Percentiles rank a stretch among this genome's conserved stretches.
Evolutionary conservation across 2,888 invertebrate species (phyloP).

Genomic region (Trachelus troglodyta): DNA sequence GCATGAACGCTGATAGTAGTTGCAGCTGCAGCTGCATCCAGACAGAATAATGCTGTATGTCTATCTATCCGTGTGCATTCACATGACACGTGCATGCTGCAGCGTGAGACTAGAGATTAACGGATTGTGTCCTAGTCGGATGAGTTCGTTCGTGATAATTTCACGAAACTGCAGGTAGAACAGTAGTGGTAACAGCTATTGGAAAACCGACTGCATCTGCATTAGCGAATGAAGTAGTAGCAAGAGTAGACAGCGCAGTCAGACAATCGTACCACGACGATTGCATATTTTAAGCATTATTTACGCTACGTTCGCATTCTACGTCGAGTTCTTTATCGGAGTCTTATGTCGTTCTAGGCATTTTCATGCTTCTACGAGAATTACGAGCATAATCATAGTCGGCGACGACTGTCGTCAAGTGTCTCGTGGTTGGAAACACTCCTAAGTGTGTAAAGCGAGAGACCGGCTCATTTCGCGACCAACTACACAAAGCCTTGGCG

Average conservation of each 20-base stretch:
- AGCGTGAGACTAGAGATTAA: background rate
- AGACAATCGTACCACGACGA: background rate
- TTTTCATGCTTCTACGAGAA: background rate
- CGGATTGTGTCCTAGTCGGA: background rate
- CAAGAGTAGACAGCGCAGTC: background rate
- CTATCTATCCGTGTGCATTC: background rate
- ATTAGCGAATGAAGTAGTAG: background rate
- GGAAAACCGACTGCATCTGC: background rate
- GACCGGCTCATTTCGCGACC: background rate
- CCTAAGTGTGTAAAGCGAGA: background rate
- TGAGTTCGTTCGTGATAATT: background rate
- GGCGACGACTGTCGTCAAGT: background rate
- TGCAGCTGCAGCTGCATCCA: background rate
- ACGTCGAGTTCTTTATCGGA: no score
- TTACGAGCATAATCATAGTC: background rate
- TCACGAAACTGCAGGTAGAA: background rate
- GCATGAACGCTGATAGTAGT: background rate
- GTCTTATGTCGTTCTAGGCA: background rate
- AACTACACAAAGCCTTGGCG: background rate
- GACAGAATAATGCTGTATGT: background rate
- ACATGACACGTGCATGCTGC: background rate
- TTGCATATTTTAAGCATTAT: background rate
- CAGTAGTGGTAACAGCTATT: background rate
- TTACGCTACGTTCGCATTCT: background rate
- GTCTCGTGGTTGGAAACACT: background rate